These are phyloP conservation scores for Luidia sarsii DNA, from an alignment of 53 echinoderm and acorn worm species.

Conservation along the genomic window DNA sequence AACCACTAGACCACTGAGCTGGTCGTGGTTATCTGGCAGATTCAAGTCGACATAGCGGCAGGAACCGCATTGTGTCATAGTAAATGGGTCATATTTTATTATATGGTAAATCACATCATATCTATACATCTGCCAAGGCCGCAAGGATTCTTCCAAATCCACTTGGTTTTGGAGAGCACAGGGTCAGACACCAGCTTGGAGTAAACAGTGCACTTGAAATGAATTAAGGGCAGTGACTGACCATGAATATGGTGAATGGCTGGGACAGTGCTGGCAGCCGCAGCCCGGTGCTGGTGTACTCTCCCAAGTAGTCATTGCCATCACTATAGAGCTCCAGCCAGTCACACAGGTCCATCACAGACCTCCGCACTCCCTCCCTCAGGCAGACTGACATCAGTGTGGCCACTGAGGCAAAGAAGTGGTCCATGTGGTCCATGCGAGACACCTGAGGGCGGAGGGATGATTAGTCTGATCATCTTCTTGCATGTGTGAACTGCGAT, in stretches of 20 bases:
- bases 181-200: neutral
- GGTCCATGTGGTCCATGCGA: constrained; percentile 92
- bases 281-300: constrained; percentile 63
- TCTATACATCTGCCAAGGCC: neutral
- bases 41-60: no score
- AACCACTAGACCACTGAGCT: no score
- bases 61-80: no score
- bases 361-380: constrained; percentile 76
- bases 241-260: constrained; percentile 95
- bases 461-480: no score
- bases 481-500: no score
- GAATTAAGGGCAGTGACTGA: constrained; percentile 25
- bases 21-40: no score
- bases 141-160: neutral
- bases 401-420: constrained; percentile 86
- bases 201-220: neutral
- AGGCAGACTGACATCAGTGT: constrained; percentile 95
- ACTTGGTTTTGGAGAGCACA: neutral
- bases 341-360: constrained; percentile 81
- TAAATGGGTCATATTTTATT: no score
- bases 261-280: constrained; percentile 77
- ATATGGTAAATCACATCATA: no score
- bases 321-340: constrained; percentile 81
- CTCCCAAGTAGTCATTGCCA: constrained; percentile 85
- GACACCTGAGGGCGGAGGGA: no score